These are phyloP conservation scores for Galerucella nymphaeae DNA, from an alignment of 2,888 invertebrate species.

Conservation along the genomic window DNA sequence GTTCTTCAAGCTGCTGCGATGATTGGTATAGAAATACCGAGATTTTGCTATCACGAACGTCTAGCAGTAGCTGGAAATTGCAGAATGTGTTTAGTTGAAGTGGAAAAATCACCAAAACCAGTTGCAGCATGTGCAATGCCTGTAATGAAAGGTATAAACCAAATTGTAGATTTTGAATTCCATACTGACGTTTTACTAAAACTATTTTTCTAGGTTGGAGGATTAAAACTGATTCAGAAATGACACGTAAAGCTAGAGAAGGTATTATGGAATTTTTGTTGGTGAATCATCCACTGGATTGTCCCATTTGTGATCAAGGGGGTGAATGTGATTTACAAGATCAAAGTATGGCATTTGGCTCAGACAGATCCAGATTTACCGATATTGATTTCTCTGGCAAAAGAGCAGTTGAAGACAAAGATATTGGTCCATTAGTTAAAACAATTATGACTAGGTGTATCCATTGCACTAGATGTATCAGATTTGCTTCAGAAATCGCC, in stretches of 20 bases:
- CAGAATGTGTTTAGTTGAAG: slow-evolving; percentile 99
- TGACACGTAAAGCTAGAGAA: slow-evolving; percentile 77
- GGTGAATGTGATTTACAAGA: slow-evolving; percentile 96
- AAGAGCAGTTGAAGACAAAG: slow-evolving; percentile 98
- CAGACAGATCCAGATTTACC: slow-evolving; percentile 90
- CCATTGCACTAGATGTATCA: slow-evolving; percentile 97
- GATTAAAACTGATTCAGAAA: slow-evolving; percentile 96
- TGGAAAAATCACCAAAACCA: slow-evolving; percentile 97
- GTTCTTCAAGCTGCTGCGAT: slow-evolving; percentile 95
- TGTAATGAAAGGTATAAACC: slow-evolving; percentile 87
- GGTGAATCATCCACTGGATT: slow-evolving; percentile 98
- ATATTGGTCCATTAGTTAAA: slow-evolving; percentile 97
- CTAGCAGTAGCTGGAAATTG: slow-evolving; percentile 99
- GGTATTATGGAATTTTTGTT: slow-evolving; percentile 99
- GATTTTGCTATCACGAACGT: slow-evolving; percentile 99
- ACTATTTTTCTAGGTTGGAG: slow-evolving; percentile 76
- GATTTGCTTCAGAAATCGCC: slow-evolving; percentile 99
- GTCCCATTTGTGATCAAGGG: slow-evolving; percentile 99
- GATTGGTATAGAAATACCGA: slow-evolving; percentile 96
- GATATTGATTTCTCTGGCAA: slow-evolving; percentile 94
- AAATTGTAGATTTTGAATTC: not conserved
- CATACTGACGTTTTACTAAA: not conserved
- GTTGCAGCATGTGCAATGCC: slow-evolving; percentile 99
- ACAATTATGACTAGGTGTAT: slow-evolving; percentile 99
- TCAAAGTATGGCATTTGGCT: slow-evolving; percentile 99